phyloP scores from a whole-genome alignment of 2,113 vertebrate genomes.

The Tragelaphus buxtoni region DNA sequence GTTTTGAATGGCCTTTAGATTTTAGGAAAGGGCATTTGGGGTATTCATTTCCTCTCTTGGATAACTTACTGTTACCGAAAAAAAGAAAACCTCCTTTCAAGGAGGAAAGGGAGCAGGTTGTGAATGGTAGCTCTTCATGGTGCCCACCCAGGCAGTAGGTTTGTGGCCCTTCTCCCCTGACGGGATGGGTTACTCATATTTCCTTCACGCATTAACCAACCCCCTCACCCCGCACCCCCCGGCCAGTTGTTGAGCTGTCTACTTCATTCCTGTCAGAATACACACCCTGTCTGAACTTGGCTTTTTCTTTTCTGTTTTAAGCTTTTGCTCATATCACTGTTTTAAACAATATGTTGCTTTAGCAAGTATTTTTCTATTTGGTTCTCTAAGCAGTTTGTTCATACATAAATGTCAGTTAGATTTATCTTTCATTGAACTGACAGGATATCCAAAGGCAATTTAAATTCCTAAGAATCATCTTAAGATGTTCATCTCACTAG shows the following conservation, averaged over 20 bases:
- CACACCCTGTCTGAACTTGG: background rate
- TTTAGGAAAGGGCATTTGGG: background rate
- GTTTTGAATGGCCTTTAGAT: background rate
- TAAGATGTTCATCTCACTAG: background rate
- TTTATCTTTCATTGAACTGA: background rate
- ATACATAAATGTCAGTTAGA: background rate
- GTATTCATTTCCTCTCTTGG: background rate
- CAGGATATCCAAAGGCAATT: background rate
- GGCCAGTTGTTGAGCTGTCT: background rate
- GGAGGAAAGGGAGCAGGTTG: background rate
- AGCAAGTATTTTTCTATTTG: background rate
- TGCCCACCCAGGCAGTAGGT: background rate
- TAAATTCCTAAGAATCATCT: background rate
- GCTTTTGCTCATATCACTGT: background rate
- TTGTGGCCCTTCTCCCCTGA: background rate
- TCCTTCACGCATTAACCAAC: background rate
- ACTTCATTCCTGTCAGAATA: background rate
- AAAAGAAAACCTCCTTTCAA: background rate
- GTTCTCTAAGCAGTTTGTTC: background rate
- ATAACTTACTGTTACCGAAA: background rate
- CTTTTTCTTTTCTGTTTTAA: background rate
- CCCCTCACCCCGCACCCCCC: accelerated
- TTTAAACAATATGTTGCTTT: background rate
- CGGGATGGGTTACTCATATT: background rate
- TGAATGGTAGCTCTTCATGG: background rate